Evolutionary conservation across 2,797 vertebrate genomes (phyloP), one percentile per base, ranked within the genome.

Genomic region (Lacerta bilineata): DNA sequence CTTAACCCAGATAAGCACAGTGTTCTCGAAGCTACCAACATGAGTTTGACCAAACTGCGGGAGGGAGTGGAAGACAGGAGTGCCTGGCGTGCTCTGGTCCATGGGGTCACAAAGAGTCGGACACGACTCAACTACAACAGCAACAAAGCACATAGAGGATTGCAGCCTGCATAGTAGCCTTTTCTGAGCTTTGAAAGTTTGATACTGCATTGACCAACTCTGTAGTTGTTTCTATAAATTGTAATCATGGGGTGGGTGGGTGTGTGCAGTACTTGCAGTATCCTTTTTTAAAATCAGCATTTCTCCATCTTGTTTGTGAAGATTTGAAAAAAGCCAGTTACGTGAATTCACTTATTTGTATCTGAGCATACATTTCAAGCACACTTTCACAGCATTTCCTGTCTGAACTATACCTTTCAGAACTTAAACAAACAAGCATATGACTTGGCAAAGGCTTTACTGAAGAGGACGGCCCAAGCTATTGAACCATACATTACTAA

Each of bases 341-440:
- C 50, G 1, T 50, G 50, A 50, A 50, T 87, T n/a, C 0, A 8
- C 83, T 91, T 85, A 76, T 4, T 2, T 41, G 8, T 87, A 41
- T 10, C 88, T 25, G 0, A 0, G 7, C 0, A 41, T 83, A 76
- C 39, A 41, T 84, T 85, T 86, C 78, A 89, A 82, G n/a, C 41
- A 86, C 87, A 82, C 75, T 81, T 3, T 23, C 89, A 89, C 43
- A 82, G 11, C 23, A 71, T 88, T 77, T 76, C 9, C 88, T 5
- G 2, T 13, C 93, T n/a, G n/a, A 76, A 86, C 75, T 93, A 83
- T 91, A 29, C 78, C 80, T 95, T 96, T 72, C 94, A 99, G 99
- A 99, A 99, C 96, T 96, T 99, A 95, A 99, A 99, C 94, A 99
- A 99, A 94, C 99, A 99, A 97, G 99, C 98, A 0, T 99, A 99